These are phyloP conservation scores for Simalia tracyae DNA, from an alignment of 2,797 vertebrate species.

Conservation along the genomic window DNA sequence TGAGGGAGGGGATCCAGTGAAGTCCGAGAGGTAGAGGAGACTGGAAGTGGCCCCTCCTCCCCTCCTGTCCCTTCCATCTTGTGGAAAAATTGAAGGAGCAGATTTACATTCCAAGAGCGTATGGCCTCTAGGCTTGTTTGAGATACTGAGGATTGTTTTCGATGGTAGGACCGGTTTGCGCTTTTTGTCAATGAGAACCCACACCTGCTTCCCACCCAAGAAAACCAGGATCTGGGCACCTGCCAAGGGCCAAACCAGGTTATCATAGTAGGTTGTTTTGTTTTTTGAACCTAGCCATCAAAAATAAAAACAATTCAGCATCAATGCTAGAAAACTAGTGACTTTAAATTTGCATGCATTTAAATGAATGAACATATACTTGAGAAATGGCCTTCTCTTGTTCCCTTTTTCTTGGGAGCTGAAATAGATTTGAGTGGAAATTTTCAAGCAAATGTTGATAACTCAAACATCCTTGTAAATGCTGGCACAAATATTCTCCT, in stretches of 20 bases:
- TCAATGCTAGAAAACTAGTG: background rate
- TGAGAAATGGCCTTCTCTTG: background rate
- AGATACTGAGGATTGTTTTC: background rate
- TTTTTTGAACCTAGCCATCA: background rate
- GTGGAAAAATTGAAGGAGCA: background rate
- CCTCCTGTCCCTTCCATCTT: background rate
- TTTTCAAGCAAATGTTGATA: background rate
- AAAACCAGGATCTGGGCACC: background rate
- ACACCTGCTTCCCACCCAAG: background rate
- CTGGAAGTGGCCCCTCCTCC: background rate
- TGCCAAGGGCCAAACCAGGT: background rate
- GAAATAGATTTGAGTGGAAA: background rate
- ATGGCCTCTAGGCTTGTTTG: background rate
- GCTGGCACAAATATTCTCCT: background rate
- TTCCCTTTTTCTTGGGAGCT: background rate
- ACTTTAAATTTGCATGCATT: constrained; percentile 20
- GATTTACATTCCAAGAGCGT: constrained; percentile 3
- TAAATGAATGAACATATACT: constrained; percentile 20
- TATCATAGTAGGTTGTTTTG: background rate
- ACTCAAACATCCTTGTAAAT: background rate
- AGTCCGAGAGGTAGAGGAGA: constrained; percentile 1
- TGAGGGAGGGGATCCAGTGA: background rate
- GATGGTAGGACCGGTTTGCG: background rate
- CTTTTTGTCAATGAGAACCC: background rate
- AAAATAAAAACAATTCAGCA: background rate